Percentiles rank a stretch among this genome's conserved stretches.
Conservation (phyloP, 1,140 invertebrate genomes). For the Neuroterus valhalla region DNA sequence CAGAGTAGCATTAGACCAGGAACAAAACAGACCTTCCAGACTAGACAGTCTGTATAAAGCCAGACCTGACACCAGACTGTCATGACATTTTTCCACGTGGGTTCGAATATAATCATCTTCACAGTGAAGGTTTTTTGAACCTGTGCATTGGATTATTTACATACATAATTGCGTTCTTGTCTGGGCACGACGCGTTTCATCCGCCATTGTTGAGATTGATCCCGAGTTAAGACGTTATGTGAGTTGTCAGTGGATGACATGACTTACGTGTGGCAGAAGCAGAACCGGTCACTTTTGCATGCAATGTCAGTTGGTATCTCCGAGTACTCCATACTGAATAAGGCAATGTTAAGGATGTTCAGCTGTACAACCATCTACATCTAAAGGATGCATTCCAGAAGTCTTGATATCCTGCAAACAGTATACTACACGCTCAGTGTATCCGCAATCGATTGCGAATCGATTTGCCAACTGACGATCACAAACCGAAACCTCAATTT, state of each 20-base stretch:
- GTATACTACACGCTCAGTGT: not conserved
- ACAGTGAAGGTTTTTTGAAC: too few species aligned
- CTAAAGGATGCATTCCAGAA: slow-evolving; percentile 1
- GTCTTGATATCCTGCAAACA: slow-evolving; percentile 4
- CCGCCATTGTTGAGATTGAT: slow-evolving; percentile 2
- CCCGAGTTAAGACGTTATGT: slow-evolving; percentile 21
- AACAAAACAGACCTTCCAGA: too few species aligned
- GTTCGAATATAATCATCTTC: too few species aligned
- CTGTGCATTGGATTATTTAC: too few species aligned
- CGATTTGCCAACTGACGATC: slow-evolving; percentile 25
- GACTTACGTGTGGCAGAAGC: not conserved
- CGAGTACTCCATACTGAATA: not conserved
- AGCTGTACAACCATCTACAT: slow-evolving; percentile 13
- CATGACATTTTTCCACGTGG: too few species aligned
- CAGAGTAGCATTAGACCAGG: too few species aligned
- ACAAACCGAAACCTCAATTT: slow-evolving; percentile 3
- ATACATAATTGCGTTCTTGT: not conserved
- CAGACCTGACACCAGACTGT: too few species aligned
- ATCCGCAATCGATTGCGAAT: not conserved
- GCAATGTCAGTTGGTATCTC: slow-evolving; percentile 5
- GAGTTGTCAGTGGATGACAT: slow-evolving; percentile 11
- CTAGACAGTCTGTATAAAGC: too few species aligned
- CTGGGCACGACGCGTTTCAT: not conserved
- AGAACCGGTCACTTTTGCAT: not conserved
- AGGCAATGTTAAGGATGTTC: not conserved